phyloP scores from a whole-genome alignment of 2,888 invertebrate genomes.

The Malacosoma neustria region DNA sequence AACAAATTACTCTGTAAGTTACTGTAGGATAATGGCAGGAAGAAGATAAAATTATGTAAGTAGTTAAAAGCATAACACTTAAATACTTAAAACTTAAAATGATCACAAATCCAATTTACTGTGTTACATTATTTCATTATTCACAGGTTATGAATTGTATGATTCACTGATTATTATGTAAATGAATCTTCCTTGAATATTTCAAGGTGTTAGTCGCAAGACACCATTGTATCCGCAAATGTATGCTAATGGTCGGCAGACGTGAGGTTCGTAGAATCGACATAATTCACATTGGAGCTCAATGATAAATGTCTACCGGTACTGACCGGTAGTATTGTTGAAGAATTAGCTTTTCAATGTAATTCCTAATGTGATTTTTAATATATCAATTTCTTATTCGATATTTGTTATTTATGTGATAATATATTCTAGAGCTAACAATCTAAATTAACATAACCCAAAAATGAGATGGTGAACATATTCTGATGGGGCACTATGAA shows the following conservation, averaged over 20 bases:
- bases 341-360: neutral
- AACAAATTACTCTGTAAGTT: no score
- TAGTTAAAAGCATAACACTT: no score
- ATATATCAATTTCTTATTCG: no score
- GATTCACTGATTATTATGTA: slow-evolving; percentile 26
- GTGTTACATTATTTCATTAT: neutral
- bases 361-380: neutral
- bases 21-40: no score
- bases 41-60: no score
- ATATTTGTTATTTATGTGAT: no score
- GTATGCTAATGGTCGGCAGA: slow-evolving; percentile 25
- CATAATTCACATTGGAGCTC: slow-evolving; percentile 14
- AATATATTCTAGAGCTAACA: no score
- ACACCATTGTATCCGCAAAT: slow-evolving; percentile 24
- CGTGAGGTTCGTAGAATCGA: slow-evolving; percentile 14
- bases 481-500: no score
- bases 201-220: slow-evolving; percentile 19
- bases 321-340: neutral
- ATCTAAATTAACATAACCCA: no score
- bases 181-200: slow-evolving; percentile 28
- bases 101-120: neutral
- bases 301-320: neutral
- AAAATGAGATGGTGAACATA: no score
- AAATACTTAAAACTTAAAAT: no score
- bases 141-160: slow-evolving; percentile 3